Base-by-base conservation (phyloP, 2,113 vertebrate genomes). In the Phycodurus eques region DNA sequence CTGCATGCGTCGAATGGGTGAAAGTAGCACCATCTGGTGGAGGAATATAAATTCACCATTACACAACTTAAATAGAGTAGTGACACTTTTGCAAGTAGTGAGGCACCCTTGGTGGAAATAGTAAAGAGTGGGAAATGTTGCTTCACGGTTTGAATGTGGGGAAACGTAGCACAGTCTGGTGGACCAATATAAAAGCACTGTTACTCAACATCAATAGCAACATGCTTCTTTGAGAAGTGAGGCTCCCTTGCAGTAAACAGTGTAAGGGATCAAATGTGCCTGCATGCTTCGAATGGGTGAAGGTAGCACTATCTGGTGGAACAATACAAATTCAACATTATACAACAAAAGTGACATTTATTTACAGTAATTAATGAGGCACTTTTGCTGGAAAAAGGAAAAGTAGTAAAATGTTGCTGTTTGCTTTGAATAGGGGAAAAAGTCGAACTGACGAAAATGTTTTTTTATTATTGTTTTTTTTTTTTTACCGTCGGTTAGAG, bases 401-500 rank as follows among this genome's bases (percentile, higher is more conserved):
- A 27, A 8, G 3, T 12, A 8, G 57, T 15, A 27, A 60, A n/a
- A 33, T 3, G 22, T 27, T 27, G n/a, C n/a, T 13, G 56, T 10
- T 14, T 33, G 27, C 56, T 31, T 13, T 31, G 22, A 59, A 59
- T 13, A 22, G 22, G 22, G 56, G 22, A 5, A 31, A 59, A 12
- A 59, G 12, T 6, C 12, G 12, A 14, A 31, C 8, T 5, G 3
- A 42, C 9, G 7, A 63, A 20, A 15, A 8, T 8, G 17, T 17
- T 6, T 14, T 56, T 56, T 46, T 2, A 1, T 13, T 39, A 3
- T 39, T 27, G 12, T 27, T n/a, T 7, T 12, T 59, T 7, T 39
- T 33, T 39, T 64, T 6, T 5, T 89, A 98, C 98, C 98, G 92
- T 96, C 94, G 0, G 95, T 95, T 51, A 99, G 93, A 6, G 93